Evolutionary conservation across 2,113 vertebrate genomes (phyloP).

Genomic region (Crypturellus undulatus): DNA sequence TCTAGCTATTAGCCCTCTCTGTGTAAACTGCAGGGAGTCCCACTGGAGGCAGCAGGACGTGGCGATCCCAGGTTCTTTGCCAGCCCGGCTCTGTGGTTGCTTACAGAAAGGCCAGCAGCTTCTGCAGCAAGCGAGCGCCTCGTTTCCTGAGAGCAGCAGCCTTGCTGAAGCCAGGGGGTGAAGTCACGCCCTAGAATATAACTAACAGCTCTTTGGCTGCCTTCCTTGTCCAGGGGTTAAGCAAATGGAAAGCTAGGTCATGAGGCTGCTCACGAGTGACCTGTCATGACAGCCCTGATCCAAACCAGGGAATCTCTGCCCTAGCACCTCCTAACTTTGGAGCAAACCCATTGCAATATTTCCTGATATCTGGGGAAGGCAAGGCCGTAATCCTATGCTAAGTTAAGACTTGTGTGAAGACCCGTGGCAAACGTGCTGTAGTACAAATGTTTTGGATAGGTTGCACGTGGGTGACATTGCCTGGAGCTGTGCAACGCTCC

Average conservation of each 20-base stretch:
- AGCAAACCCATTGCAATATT: accelerated
- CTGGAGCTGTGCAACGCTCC: accelerated
- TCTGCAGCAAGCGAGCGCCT: accelerated
- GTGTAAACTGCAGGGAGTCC: accelerated
- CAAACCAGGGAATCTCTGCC: accelerated
- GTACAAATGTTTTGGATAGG: accelerated
- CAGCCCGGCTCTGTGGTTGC: accelerated
- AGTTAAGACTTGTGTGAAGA: neutral
- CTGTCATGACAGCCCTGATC: neutral
- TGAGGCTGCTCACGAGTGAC: neutral
- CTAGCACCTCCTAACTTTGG: accelerated
- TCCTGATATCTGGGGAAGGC: accelerated
- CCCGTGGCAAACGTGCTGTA: accelerated
- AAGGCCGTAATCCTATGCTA: accelerated
- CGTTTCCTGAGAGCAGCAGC: accelerated
- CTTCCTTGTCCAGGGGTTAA: accelerated
- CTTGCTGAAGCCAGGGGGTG: accelerated
- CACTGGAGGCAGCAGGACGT: accelerated
- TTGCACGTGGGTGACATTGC: accelerated
- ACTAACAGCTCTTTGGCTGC: neutral
- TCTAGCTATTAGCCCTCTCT: accelerated
- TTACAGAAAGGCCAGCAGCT: neutral
- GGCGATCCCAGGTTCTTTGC: neutral
- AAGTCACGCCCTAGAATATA: accelerated
- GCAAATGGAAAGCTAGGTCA: accelerated